Evolutionary conservation across 2,113 vertebrate species (phyloP).

Genomic region (Alosa alosa): DNA sequence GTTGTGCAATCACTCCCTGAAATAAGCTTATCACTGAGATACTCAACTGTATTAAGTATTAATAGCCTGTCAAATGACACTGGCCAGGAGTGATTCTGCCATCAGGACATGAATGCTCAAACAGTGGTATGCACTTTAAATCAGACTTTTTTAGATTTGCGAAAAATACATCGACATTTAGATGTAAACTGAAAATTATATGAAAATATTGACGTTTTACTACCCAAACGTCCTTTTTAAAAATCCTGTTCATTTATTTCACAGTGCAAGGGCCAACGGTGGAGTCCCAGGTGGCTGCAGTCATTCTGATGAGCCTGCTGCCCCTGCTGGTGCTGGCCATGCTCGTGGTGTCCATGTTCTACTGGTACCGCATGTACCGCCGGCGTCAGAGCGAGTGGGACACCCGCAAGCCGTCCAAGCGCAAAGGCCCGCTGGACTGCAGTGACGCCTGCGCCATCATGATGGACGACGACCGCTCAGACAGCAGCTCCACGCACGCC

Average conservation of each 20-base stretch:
- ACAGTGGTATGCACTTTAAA: not conserved
- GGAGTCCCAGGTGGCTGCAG: conserved; percentile 67
- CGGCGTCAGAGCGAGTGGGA: conserved; percentile 61
- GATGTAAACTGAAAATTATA: not conserved
- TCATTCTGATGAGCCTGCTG: conserved; percentile 81
- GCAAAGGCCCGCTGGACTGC: conserved; percentile 73
- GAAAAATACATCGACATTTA: not conserved
- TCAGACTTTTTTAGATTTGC: not conserved
- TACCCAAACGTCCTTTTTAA: not conserved
- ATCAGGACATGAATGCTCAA: not conserved
- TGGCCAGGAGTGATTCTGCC: not conserved
- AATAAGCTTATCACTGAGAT: not conserved
- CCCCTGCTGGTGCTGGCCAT: conserved; percentile 78
- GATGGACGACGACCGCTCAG: conserved; percentile 87
- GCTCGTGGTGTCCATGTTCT: conserved; percentile 58
- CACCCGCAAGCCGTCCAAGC: conserved; percentile 64
- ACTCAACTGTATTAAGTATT: not conserved
- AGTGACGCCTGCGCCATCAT: conserved; percentile 88
- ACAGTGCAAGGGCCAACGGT: conserved; percentile 40
- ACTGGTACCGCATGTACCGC: conserved; percentile 60
- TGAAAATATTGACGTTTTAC: not conserved
- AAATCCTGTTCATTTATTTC: not conserved
- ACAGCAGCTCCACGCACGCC: conserved; percentile 95
- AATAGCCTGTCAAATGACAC: not conserved
- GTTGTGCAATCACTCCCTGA: not conserved